phyloP scores from a whole-genome alignment of 2,797 vertebrate species.

The Kryptolebias ocellatus region DNA sequence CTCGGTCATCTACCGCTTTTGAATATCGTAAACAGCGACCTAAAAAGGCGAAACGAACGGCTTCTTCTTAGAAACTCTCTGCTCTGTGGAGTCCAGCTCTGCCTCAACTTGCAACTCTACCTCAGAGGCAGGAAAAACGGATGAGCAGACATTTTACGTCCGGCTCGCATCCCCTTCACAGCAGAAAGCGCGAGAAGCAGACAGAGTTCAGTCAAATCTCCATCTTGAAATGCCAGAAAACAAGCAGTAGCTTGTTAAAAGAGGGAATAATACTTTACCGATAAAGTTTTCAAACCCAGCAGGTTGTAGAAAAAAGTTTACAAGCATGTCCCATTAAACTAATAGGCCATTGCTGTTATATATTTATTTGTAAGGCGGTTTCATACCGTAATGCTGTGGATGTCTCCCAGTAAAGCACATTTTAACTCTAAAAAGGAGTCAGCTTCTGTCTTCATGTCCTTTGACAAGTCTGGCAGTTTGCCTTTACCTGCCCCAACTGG shows the following conservation, averaged over 20 bases:
- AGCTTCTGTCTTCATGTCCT: slow-evolving; percentile 80
- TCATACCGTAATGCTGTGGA: slow-evolving; percentile 48
- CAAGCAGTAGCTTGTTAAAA: slow-evolving; percentile 5
- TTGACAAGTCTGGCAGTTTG: slow-evolving; percentile 86
- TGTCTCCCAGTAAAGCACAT: slow-evolving; percentile 40
- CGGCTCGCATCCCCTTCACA: slow-evolving; percentile 37
- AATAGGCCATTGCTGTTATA: neutral
- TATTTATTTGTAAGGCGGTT: slow-evolving; percentile 38
- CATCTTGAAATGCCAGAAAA: slow-evolving; percentile 43
- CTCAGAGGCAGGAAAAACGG: slow-evolving; percentile 47
- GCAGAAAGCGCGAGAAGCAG: slow-evolving; percentile 18
- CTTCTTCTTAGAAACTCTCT: slow-evolving; percentile 9
- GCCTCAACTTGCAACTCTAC: slow-evolving; percentile 44
- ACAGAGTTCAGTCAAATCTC: slow-evolving; percentile 37
- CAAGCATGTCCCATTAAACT: slow-evolving; percentile 17
- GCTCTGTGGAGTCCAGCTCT: slow-evolving; percentile 28
- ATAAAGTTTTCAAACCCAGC: slow-evolving; percentile 48
- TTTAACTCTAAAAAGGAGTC: slow-evolving; percentile 54
- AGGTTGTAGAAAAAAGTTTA: slow-evolving; percentile 51
- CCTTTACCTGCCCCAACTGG: slow-evolving; percentile 96
- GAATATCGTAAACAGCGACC: neutral
- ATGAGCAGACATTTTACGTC: slow-evolving; percentile 77
- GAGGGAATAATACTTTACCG: slow-evolving; percentile 6
- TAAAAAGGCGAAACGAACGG: neutral
- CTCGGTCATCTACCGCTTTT: slow-evolving; percentile 3